Evolutionary conservation across 2,888 invertebrate species (phyloP).

Genomic region (Leucophenga maculata): DNA sequence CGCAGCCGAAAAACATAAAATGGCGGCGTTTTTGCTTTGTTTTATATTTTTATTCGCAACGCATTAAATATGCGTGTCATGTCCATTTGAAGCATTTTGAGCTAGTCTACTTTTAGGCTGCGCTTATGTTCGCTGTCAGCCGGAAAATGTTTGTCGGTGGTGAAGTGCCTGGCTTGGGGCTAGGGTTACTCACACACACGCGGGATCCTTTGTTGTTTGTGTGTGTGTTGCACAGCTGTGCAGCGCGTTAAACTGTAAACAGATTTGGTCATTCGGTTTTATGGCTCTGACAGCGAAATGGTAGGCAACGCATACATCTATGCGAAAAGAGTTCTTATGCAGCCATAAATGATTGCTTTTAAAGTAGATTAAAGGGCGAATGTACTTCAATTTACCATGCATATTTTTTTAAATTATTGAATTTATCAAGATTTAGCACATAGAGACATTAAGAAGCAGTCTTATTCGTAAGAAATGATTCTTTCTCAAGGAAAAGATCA

Average conservation of each 20-base stretch:
- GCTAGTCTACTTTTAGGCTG: not conserved
- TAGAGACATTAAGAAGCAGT: too few species aligned
- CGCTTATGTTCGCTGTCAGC: not conserved
- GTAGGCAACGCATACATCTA: too few species aligned
- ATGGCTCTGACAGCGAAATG: too few species aligned
- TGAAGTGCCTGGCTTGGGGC: not conserved
- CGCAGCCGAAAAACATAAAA: constrained; percentile 16
- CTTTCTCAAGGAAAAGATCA: too few species aligned
- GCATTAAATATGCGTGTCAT: constrained; percentile 63
- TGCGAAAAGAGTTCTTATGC: too few species aligned
- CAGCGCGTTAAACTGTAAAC: constrained; percentile 21
- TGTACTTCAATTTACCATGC: too few species aligned
- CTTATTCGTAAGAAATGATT: too few species aligned
- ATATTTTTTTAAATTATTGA: too few species aligned
- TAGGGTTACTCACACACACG: not conserved
- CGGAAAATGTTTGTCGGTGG: constrained; percentile 3
- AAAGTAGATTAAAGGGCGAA: too few species aligned
- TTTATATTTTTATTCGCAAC: not conserved
- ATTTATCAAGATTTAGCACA: too few species aligned
- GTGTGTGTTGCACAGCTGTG: not conserved
- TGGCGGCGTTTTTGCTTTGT: not conserved
- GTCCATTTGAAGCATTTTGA: constrained; percentile 50
- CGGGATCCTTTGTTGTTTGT: not conserved
- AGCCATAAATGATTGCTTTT: too few species aligned
- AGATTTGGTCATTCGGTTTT: constrained; percentile 5